A percentile compares a stretch with the other conserved stretches of the same genome.
These are phyloP conservation scores for Zapornia atra DNA, from an alignment of 2,113 vertebrate genomes.

Conservation along the genomic window DNA sequence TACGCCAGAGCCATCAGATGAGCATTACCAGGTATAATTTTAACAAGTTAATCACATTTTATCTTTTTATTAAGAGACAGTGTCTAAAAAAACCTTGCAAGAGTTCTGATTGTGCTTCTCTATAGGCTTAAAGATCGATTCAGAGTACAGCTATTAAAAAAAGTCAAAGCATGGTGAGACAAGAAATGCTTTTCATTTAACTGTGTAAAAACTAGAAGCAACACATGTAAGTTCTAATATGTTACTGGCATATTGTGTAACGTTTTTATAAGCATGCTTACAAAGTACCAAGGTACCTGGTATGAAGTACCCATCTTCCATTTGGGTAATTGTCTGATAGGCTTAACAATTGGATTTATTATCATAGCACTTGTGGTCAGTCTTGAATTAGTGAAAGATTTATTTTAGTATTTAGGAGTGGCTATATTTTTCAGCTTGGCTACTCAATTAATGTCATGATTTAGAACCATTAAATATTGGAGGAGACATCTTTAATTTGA, in stretches of 20 bases:
- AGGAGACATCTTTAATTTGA: background rate
- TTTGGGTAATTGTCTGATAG: background rate
- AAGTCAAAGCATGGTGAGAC: background rate
- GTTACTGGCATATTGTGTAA: background rate
- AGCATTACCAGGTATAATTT: slow-evolving; percentile 86
- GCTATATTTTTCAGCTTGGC: background rate
- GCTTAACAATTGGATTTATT: background rate
- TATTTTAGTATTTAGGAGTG: background rate
- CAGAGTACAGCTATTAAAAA: background rate
- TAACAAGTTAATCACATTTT: background rate
- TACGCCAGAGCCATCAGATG: slow-evolving; percentile 82
- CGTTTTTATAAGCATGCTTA: background rate
- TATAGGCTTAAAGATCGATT: background rate
- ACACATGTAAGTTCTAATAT: background rate
- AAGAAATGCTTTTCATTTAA: background rate
- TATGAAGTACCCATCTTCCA: background rate
- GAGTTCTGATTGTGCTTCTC: background rate
- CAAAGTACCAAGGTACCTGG: background rate
- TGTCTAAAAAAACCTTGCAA: background rate
- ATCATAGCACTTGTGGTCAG: background rate
- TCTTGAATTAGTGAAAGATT: background rate
- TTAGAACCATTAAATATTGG: background rate
- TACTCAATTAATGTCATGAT: background rate
- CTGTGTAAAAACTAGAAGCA: background rate
- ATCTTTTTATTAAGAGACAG: background rate